Evolutionary conservation across 1,140 invertebrate species (phyloP), one percentile per base, ranked within the genome.

Genomic region (Zeugodacus cucurbitae): DNA sequence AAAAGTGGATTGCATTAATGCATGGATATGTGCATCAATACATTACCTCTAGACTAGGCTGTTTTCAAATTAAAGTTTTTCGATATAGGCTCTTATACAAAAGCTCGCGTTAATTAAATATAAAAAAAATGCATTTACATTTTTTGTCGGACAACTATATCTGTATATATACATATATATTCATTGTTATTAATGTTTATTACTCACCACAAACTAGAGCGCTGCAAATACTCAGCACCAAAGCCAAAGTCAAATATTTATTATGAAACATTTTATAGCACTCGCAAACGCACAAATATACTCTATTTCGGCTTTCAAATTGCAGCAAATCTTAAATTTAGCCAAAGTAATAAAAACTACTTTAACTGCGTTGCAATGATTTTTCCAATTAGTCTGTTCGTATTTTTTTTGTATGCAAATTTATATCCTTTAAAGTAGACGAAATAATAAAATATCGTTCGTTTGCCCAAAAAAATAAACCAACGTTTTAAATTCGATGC

Each of bases 121-220:
- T n/a, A n/a, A n/a, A n/a, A n/a, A n/a, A n/a, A n/a, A n/a, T n/a
- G n/a, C n/a, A n/a, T n/a, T n/a, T n/a, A n/a, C n/a, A n/a, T n/a
- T n/a, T n/a, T n/a, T n/a, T n/a, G n/a, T n/a, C n/a, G n/a, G n/a
- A n/a, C n/a, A n/a, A n/a, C n/a, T n/a, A n/a, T n/a, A n/a, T n/a
- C n/a, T n/a, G n/a, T n/a, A n/a, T n/a, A n/a, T n/a, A 20, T 54
- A 54, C 3, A 54, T 54, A 54, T 17, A 17, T 54, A 48, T 48
- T 1, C 14, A 48, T 54, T 17, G 14, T 54, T 54, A 54, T 54
- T 17, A 54, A 37, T 5, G 14, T 29, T 17, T 20, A 87, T 87
- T 87, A 87, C 87, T 87, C 62, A 87, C 87, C 87, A 44, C 87
- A 87, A 87, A 87, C 37, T 29, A 87, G 17, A 87, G 58, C 58